Percentiles rank a stretch among this genome's conserved stretches.
Evolutionary conservation across 1,140 invertebrate genomes (phyloP).

Genomic region (Dufourea novaeangliae): DNA sequence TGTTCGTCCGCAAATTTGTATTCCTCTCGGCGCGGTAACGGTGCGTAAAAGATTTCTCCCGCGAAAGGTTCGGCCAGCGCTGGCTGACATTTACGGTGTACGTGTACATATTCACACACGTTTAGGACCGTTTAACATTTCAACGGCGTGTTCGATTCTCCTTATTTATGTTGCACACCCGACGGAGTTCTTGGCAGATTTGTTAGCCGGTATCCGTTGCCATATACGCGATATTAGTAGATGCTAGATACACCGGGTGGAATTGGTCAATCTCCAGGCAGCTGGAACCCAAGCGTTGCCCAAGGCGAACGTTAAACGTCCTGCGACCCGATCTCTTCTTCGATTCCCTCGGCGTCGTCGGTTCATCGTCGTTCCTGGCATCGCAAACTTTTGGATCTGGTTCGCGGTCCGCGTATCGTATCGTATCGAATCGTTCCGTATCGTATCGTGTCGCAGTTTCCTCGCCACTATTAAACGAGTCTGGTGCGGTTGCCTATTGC

Average conservation of each 20-base stretch:
- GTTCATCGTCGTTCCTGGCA: constrained; percentile 23
- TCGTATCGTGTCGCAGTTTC: background rate
- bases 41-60: constrained; percentile 42
- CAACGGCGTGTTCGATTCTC: constrained; percentile 59
- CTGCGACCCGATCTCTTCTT: constrained; percentile 34
- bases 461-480: constrained; percentile 30
- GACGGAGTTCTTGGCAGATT: constrained; percentile 45
- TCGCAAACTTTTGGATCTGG: background rate
- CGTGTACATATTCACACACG: constrained; percentile 55
- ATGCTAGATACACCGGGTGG: constrained; percentile 59
- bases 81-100: constrained; percentile 56
- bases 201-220: constrained; percentile 55
- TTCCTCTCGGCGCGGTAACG: constrained; percentile 43
- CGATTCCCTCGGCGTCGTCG: constrained; percentile 13
- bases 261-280: constrained; percentile 63
- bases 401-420: background rate
- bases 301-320: constrained; percentile 45
- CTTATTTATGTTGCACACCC: constrained; percentile 60
- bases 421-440: too few species aligned
- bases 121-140: constrained; percentile 66
- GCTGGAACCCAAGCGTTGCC: constrained; percentile 49
- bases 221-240: constrained; percentile 65
- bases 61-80: constrained; percentile 35
- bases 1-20: constrained; percentile 55
- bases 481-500: constrained; percentile 45